Conservation (phyloP, 2,113 vertebrate species). For the Lynx canadensis region DNA sequence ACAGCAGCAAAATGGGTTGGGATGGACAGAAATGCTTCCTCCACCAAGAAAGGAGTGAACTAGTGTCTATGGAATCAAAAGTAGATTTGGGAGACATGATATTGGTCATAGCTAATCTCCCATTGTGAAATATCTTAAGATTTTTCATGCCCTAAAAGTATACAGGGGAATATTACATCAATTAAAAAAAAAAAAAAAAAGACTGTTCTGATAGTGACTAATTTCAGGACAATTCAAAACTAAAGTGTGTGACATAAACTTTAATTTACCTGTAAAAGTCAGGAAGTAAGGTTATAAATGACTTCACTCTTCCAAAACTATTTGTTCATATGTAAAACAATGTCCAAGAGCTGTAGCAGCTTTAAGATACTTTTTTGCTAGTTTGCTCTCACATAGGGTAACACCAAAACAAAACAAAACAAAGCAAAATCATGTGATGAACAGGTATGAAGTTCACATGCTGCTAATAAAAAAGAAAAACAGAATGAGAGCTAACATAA, state of each 20-base stretch:
- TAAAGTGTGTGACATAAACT: background rate
- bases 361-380: background rate
- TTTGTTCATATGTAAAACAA: background rate
- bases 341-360: background rate
- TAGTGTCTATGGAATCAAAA: background rate
- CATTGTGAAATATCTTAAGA: background rate
- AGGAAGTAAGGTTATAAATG: background rate
- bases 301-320: background rate
- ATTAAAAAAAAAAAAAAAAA: background rate
- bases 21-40: background rate
- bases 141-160: background rate
- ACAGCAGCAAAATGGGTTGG: background rate
- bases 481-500: background rate
- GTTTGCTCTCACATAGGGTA: background rate
- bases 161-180: background rate
- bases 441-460: background rate
- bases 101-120: background rate
- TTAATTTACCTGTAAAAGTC: background rate
- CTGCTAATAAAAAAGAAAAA: background rate
- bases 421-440: background rate
- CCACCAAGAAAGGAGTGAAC: background rate
- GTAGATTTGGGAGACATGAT: background rate
- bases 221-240: slow-evolving; percentile 39
- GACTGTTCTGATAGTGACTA: background rate
- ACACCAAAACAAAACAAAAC: background rate